These are phyloP conservation scores for Sphaerophoria rueppellii DNA, from an alignment of 2,888 invertebrate genomes.

Conservation along the genomic window DNA sequence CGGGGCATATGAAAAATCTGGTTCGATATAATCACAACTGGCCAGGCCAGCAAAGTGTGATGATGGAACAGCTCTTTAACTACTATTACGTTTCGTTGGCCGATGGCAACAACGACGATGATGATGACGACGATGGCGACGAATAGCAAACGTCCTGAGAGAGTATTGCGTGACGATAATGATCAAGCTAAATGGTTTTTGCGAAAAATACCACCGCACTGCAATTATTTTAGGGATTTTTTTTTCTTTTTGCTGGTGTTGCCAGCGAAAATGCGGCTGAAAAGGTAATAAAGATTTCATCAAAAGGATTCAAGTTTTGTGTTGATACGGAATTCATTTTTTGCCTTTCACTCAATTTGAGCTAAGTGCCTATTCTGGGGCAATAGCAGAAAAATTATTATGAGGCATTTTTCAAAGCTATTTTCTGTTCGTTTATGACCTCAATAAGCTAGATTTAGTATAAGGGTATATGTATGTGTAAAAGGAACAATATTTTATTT, in stretches of 20 bases:
- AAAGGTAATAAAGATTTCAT: background rate
- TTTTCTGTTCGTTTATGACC: too few species aligned
- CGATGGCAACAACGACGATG: background rate
- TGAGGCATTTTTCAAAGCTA: too few species aligned
- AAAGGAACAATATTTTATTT: too few species aligned
- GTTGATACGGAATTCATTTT: background rate
- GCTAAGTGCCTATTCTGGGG: background rate
- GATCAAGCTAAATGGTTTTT: constrained; percentile 17
- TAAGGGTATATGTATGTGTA: too few species aligned
- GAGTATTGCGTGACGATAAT: constrained; percentile 46
- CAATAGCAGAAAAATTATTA: too few species aligned
- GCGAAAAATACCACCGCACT: background rate
- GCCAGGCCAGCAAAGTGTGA: constrained; percentile 10
- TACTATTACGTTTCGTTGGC: background rate
- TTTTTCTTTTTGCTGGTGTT: background rate
- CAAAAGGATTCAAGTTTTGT: constrained; percentile 19
- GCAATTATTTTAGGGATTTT: constrained; percentile 32
- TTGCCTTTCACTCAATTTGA: constrained; percentile 15
- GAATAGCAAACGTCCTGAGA: background rate
- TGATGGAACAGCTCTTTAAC: background rate
- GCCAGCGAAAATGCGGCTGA: too few species aligned
- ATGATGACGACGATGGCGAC: background rate
- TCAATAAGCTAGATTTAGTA: too few species aligned
- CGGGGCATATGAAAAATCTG: constrained; percentile 4
- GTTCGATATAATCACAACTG: constrained; percentile 16